Conservation (phyloP, 2,888 invertebrate species). For the Molanna angustata region DNA sequence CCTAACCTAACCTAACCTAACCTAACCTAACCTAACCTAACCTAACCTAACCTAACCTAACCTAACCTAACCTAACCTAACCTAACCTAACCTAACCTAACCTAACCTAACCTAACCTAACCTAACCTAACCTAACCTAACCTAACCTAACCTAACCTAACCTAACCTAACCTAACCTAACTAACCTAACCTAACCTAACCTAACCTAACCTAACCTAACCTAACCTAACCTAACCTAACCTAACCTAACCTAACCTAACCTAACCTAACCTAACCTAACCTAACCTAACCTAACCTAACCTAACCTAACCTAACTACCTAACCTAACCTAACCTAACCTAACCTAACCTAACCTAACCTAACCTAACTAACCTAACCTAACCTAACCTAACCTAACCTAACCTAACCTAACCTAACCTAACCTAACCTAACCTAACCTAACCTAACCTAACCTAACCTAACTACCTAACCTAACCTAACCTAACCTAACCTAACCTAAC, state of each 20-base stretch:
- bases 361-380: too few species aligned
- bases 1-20: conserved; percentile 20
- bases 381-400: too few species aligned
- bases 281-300: too few species aligned
- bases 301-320: too few species aligned
- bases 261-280: too few species aligned
- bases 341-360: too few species aligned
- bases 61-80: conserved; percentile 25
- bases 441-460: too few species aligned
- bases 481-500: conserved; percentile 19
- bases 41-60: conserved; percentile 25
- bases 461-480: conserved; percentile 21
- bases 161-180: conserved; percentile 15
- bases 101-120: conserved; percentile 5
- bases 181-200: conserved; percentile 24
- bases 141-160: conserved; percentile 22
- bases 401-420: too few species aligned
- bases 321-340: too few species aligned
- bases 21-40: conserved; percentile 23
- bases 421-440: conserved; percentile 18
- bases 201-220: conserved; percentile 23
- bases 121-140: conserved; percentile 21
- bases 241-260: conserved; percentile 24
- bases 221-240: conserved; percentile 25
- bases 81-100: conserved; percentile 8